phyloP scores from a whole-genome alignment of 2,888 invertebrate genomes.

The Lasius fuliginosus region DNA sequence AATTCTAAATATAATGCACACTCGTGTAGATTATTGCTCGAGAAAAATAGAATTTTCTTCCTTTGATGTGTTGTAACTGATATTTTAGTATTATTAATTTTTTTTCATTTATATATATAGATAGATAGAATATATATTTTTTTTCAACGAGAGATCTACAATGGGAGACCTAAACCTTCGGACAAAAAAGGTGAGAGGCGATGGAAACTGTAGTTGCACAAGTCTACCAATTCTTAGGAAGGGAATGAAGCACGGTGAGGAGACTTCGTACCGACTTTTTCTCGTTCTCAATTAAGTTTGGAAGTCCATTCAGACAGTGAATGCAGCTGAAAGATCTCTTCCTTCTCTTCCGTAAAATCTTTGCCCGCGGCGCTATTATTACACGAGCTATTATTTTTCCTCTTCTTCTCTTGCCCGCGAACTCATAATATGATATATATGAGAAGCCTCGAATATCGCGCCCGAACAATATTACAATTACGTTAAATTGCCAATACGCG shows the following conservation, averaged over 20 bases:
- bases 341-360: slow-evolving; percentile 49
- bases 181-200: slow-evolving; percentile 31
- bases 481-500: slow-evolving; percentile 50
- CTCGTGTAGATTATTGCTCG: neutral
- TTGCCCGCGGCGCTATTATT: slow-evolving; percentile 40
- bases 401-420: neutral
- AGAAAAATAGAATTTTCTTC: neutral
- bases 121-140: neutral
- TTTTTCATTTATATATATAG: neutral
- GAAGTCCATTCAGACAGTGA: slow-evolving; percentile 54
- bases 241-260: slow-evolving; percentile 48
- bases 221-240: slow-evolving; percentile 44
- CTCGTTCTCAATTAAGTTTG: slow-evolving; percentile 56
- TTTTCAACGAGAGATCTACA: slow-evolving; percentile 26
- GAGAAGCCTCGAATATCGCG: slow-evolving; percentile 13
- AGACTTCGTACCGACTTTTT: slow-evolving; percentile 53
- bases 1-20: neutral
- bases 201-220: slow-evolving; percentile 41
- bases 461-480: slow-evolving; percentile 29
- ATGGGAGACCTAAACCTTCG: neutral
- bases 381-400: slow-evolving; percentile 45
- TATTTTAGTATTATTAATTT: neutral
- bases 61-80: neutral
- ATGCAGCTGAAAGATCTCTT: slow-evolving; percentile 50
- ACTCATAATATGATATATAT: slow-evolving; percentile 33